Conservation (phyloP, 2,888 invertebrate species). For the Scelioninae gen. 2 region DNA sequence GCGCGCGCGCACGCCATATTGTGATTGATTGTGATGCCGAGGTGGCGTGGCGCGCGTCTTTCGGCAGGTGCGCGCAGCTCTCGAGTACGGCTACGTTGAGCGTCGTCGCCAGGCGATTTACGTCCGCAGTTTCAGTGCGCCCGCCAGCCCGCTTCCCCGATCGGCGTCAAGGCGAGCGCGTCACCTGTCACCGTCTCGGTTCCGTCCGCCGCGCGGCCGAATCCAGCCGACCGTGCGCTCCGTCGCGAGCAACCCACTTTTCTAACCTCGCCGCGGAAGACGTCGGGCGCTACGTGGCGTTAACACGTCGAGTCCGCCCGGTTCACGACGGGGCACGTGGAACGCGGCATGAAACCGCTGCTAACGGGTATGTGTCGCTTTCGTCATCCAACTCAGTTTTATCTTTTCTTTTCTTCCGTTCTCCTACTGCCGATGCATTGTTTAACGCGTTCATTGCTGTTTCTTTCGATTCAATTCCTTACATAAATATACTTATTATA, state of each 20-base stretch:
- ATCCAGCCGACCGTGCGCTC: neutral
- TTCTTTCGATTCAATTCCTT: no score
- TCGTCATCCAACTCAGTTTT: constrained; percentile 1
- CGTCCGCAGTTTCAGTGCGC: constrained; percentile 39
- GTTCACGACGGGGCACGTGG: constrained; percentile 45
- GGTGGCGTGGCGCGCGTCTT: constrained; percentile 56
- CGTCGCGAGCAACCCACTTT: constrained; percentile 23
- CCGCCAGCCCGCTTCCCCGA: constrained; percentile 27
- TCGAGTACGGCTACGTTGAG: constrained; percentile 45
- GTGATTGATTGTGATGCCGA: constrained; percentile 56
- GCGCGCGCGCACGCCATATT: constrained; percentile 48
- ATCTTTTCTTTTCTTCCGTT: no score
- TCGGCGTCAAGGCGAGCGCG: constrained; percentile 22
- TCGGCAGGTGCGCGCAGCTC: constrained; percentile 57
- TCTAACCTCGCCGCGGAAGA: constrained; percentile 43
- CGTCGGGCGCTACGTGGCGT: constrained; percentile 52
- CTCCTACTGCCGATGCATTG: no score
- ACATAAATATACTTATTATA: no score
- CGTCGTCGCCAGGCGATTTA: constrained; percentile 21
- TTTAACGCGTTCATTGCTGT: no score
- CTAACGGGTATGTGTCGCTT: constrained; percentile 41
- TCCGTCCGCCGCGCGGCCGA: neutral
- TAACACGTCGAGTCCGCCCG: constrained; percentile 26
- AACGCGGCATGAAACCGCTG: constrained; percentile 45
- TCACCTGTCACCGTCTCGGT: constrained; percentile 9